Percentiles rank a stretch among this genome's conserved stretches.
Evolutionary conservation across 2,113 vertebrate genomes (phyloP).

Genomic region (Gambusia affinis): DNA sequence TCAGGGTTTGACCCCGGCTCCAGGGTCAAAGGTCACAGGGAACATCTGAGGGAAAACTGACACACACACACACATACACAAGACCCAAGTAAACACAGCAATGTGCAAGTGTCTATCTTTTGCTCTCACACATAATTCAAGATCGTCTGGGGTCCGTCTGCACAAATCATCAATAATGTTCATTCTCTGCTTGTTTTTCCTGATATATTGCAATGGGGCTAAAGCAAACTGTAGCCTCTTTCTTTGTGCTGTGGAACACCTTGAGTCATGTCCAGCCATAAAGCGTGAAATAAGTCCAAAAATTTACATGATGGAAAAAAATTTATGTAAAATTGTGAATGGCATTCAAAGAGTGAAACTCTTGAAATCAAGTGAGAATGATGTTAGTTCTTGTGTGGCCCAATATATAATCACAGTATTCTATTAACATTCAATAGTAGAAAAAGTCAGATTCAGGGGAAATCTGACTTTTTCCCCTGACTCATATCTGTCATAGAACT

Average conservation of each 20-base stretch:
- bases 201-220: slow-evolving; percentile 38
- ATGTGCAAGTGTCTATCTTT: slow-evolving; percentile 40
- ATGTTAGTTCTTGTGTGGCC: too few relatives aligned
- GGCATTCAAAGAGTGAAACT: too few relatives aligned
- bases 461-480: too few relatives aligned
- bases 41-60: slow-evolving; percentile 66
- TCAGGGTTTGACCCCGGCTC: slow-evolving; percentile 71
- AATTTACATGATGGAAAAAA: too few relatives aligned
- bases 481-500: neutral
- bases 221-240: slow-evolving; percentile 34
- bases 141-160: slow-evolving; percentile 35
- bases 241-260: slow-evolving; percentile 36
- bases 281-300: neutral
- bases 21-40: slow-evolving; percentile 62
- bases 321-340: too few relatives aligned
- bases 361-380: too few relatives aligned
- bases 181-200: slow-evolving; percentile 49
- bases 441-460: too few relatives aligned
- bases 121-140: slow-evolving; percentile 47
- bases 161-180: slow-evolving; percentile 58
- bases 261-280: slow-evolving; percentile 26
- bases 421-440: neutral
- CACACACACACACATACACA: slow-evolving; percentile 28
- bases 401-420: too few relatives aligned
- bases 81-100: slow-evolving; percentile 49